These are phyloP conservation scores for Ciconia boyciana DNA, from an alignment of 2,113 vertebrate species.

Conservation along the genomic window DNA sequence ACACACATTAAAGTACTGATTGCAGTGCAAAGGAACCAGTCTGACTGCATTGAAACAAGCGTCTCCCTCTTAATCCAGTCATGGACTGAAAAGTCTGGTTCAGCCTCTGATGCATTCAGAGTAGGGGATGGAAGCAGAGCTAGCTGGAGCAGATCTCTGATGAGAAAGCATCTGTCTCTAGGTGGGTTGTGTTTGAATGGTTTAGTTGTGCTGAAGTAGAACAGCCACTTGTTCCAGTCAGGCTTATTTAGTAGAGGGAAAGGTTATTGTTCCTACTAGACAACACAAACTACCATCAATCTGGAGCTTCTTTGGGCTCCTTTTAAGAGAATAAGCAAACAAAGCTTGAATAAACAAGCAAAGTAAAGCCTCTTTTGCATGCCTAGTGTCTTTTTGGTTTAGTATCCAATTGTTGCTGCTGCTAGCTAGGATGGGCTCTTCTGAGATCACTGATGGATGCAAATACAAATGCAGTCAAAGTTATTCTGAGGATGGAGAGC, in stretches of 20 bases:
- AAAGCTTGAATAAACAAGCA: constrained; percentile 17
- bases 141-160: not conserved
- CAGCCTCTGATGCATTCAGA: not conserved
- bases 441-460: not conserved
- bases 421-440: not conserved
- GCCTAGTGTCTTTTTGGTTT: not conserved
- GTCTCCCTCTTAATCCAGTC: not conserved
- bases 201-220: not conserved
- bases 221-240: not conserved
- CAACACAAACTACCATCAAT: not conserved
- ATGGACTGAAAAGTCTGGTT: not conserved
- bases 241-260: not conserved
- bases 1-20: not conserved
- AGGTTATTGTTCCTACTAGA: not conserved
- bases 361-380: not conserved
- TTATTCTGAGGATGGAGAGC: not conserved
- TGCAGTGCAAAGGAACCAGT: not conserved
- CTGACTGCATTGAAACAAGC: not conserved
- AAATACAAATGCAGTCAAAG: not conserved
- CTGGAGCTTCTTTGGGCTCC: not conserved
- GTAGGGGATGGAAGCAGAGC: not conserved
- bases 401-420: not conserved
- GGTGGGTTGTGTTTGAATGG: not conserved
- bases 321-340: constrained; percentile 23
- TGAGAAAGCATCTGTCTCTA: not conserved